A percentile compares a stretch with the other conserved stretches of the same genome.
phyloP scores from a whole-genome alignment of 2,113 vertebrate species.

The Pseudorectes ferrugineus region DNA sequence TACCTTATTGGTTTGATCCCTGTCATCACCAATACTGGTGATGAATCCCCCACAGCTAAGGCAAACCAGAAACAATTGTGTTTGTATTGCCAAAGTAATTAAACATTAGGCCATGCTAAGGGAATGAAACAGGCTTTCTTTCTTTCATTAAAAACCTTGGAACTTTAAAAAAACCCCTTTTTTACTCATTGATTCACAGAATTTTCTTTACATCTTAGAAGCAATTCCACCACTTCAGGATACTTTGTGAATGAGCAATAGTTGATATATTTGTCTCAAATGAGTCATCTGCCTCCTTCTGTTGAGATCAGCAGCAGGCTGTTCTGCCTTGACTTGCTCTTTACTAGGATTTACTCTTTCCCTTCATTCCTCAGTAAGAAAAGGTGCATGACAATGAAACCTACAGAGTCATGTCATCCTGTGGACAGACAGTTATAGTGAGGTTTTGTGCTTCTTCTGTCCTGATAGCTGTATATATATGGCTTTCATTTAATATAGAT shows the following conservation, averaged over 20 bases:
- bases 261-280: neutral
- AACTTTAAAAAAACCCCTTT: neutral
- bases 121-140: neutral
- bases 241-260: neutral
- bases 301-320: neutral
- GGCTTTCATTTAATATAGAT: neutral
- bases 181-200: neutral
- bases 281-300: neutral
- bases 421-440: neutral
- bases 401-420: neutral
- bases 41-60: neutral
- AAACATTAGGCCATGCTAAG: neutral
- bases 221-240: accelerated
- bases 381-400: neutral
- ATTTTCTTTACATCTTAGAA: neutral
- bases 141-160: neutral
- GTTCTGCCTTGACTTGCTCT: neutral
- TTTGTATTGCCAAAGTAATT: neutral
- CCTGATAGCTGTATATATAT: neutral
- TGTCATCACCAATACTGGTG: neutral
- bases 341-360: neutral
- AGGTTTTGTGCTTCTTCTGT: neutral
- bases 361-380: neutral
- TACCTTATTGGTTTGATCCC: neutral
- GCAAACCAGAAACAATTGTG: neutral